Evolutionary conservation across 1,140 invertebrate genomes (phyloP).

Genomic region (Ceratitis capitata): DNA sequence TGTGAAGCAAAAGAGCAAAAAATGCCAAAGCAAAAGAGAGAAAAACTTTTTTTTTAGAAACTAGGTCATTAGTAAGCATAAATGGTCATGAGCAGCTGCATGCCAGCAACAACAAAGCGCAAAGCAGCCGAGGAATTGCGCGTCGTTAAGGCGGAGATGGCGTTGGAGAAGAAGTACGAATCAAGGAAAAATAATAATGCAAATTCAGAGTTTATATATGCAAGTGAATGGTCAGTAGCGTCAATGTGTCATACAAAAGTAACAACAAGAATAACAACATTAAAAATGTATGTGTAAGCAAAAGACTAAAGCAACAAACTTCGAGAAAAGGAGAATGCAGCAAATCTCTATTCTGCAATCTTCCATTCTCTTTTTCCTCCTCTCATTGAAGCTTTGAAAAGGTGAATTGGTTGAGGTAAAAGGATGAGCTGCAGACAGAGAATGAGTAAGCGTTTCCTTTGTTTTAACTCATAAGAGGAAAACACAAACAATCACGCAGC

Average conservation of each 20-base stretch:
- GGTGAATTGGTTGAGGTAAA: too few relatives aligned
- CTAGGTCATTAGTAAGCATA: slow-evolving; percentile 32
- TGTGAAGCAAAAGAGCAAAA: not conserved
- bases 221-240: not conserved
- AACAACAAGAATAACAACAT: not conserved
- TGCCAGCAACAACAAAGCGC: not conserved
- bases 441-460: not conserved
- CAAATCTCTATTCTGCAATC: not conserved
- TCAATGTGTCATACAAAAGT: not conserved
- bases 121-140: not conserved
- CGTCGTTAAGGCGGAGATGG: not conserved
- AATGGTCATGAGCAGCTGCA: not conserved
- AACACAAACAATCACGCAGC: too few relatives aligned
- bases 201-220: not conserved
- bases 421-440: not conserved
- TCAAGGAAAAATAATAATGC: too few relatives aligned
- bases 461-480: too few relatives aligned
- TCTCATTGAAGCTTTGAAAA: not conserved
- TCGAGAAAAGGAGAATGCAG: not conserved
- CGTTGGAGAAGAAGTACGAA: not conserved
- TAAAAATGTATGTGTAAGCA: not conserved
- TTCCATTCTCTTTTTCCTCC: not conserved
- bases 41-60: not conserved
- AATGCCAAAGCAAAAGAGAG: not conserved
- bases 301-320: slow-evolving; percentile 14